Evolutionary conservation across 2,888 invertebrate species (phyloP), one percentile per base, ranked within the genome.

Genomic region (Scaptomyza parva): DNA sequence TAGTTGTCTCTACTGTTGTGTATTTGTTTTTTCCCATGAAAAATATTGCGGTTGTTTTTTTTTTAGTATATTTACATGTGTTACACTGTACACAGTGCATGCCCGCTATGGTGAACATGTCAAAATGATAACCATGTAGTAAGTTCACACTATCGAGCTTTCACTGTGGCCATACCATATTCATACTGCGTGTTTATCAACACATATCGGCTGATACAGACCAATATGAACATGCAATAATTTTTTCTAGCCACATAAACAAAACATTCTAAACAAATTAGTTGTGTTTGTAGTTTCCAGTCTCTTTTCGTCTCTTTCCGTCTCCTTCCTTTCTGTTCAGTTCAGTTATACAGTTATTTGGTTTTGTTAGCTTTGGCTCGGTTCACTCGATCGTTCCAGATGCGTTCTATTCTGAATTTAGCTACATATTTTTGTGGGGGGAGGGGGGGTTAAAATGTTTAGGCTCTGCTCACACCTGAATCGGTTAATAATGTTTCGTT

Each of bases 211-310:
- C 22, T 45, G 22, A 55, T 48, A 44, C 41, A 55, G 44, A 63
- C n/a, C n/a, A n/a, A n/a, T 78, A 70, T 66, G 72, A 77, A 77
- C 85, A 85, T 68, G 77, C 71, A 82, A 78, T 79, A 79, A 82
- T 71, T 79, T 71, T 79, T 78, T 69, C 57, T 69, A 40, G 69
- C 71, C 71, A 67, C 77, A 61, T 85, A 82, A 85, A 82, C 79
- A 82, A 82, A 82, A 85, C 81, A 77, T 75, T 82, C 65, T 63
- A 68, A 76, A 33, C 33, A 33, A 76, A 70, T 80, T 44, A 76
- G n/a, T n/a, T 83, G 72, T 83, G 59, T 47, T 35, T 39, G 24
- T 47, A 69, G 73, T 66, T 78, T 52, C 57, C 26, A 37, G 17
- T 17, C 35, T 14, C 2, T 35, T 35, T 12, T n/a, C 0, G 12